A percentile compares a stretch with the other conserved stretches of the same genome.
phyloP scores from a whole-genome alignment of 1,140 invertebrate genomes.

The Anastrepha obliqua region DNA sequence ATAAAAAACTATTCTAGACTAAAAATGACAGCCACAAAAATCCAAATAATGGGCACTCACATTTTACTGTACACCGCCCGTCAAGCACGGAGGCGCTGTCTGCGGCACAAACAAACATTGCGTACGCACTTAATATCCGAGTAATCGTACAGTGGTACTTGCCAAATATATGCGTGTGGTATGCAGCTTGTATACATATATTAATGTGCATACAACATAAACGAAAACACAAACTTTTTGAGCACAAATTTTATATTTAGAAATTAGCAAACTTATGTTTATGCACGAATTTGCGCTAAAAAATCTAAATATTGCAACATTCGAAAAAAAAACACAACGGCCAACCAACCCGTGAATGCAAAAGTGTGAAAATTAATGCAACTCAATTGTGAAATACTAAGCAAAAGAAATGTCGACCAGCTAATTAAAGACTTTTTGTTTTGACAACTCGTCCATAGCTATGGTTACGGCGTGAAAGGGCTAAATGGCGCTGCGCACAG shows the following conservation, averaged over 20 bases:
- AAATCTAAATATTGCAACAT: constrained; percentile 3
- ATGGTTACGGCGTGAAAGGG: constrained; percentile 6
- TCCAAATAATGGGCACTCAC: constrained; percentile 47
- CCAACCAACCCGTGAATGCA: neutral
- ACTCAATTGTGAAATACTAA: neutral
- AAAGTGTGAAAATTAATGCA: constrained; percentile 35
- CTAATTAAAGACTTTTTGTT: constrained; percentile 7
- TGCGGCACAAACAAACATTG: neutral
- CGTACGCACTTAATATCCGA: neutral
- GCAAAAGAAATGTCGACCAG: neutral
- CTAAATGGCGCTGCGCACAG: neutral
- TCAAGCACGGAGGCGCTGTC: neutral
- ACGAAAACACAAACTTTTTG: constrained; percentile 25
- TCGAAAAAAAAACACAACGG: neutral
- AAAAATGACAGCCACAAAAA: constrained; percentile 37
- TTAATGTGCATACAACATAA: no score
- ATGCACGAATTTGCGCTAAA: constrained; percentile 39
- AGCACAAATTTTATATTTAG: constrained; percentile 51
- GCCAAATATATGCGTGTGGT: neutral
- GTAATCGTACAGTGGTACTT: neutral
- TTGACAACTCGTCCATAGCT: constrained; percentile 14
- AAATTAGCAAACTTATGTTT: constrained; percentile 53
- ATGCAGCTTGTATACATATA: neutral
- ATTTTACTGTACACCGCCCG: neutral
- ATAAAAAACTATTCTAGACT: neutral